Evolutionary conservation across 2,113 vertebrate genomes (phyloP).

Genomic region (Nesogale talazaci): DNA sequence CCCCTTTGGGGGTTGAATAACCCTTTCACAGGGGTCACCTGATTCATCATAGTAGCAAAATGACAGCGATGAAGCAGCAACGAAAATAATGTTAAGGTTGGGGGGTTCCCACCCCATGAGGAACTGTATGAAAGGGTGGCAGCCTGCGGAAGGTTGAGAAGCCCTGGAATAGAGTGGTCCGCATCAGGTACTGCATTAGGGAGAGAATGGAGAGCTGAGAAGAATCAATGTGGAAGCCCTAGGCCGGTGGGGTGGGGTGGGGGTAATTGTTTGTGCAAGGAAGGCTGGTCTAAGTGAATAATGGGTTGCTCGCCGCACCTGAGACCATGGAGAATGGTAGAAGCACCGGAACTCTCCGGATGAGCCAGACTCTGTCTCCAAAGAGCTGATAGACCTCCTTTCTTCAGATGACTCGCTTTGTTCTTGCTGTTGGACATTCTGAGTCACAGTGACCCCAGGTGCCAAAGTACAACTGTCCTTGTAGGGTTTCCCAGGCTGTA

Average conservation of each 20-base stretch:
- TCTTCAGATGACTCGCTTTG: not conserved
- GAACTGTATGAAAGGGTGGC: too few species aligned
- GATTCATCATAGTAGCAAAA: too few species aligned
- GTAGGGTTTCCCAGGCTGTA: not conserved
- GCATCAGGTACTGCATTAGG: not conserved
- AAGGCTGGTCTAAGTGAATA: not conserved
- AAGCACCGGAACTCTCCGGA: not conserved
- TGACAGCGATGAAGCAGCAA: too few species aligned
- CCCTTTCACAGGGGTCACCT: too few species aligned
- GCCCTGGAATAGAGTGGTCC: not conserved
- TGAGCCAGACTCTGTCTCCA: not conserved
- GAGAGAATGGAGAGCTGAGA: constrained; percentile 11
- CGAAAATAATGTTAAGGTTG: too few species aligned
- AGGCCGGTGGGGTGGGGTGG: not conserved
- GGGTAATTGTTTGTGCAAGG: not conserved
- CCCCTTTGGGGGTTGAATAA: too few species aligned
- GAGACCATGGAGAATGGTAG: not conserved
- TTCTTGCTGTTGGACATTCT: not conserved
- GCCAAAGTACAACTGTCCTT: not conserved
- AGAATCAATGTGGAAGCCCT: not conserved
- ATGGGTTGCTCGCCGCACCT: not conserved
- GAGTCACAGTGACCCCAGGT: not conserved
- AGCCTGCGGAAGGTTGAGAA: too few species aligned
- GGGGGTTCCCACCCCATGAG: too few species aligned
- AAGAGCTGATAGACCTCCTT: not conserved